Conservation (phyloP, 1,140 invertebrate genomes). For the Ceratina calcarata region DNA sequence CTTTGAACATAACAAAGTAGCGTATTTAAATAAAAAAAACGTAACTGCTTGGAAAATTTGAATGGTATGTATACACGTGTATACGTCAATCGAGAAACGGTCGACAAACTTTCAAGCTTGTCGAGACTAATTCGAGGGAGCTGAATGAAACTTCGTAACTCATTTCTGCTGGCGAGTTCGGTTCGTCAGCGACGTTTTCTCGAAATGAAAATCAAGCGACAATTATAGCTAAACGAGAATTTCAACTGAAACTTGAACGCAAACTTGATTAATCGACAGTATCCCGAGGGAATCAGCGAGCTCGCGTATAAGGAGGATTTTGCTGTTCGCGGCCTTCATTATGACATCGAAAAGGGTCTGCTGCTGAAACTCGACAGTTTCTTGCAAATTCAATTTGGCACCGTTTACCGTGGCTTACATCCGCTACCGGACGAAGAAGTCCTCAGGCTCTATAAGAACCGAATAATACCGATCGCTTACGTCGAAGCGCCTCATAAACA, state of each 20-base stretch:
- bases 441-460: conserved; percentile 91
- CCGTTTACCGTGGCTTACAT: conserved; percentile 94
- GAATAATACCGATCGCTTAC: conserved; percentile 90
- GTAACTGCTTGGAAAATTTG: background rate
- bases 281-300: conserved; percentile 91
- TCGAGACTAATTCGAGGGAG: conserved; percentile 30
- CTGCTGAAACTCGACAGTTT: conserved; percentile 97
- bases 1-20: background rate
- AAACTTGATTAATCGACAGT: conserved; percentile 83
- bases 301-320: conserved; percentile 94
- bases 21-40: background rate
- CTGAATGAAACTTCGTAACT: conserved; percentile 31
- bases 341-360: conserved; percentile 97
- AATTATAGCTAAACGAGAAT: conserved; percentile 59
- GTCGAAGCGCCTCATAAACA: conserved; percentile 84
- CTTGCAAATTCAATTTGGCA: conserved; percentile 96
- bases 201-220: conserved; percentile 55
- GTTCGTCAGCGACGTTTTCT: conserved; percentile 38
- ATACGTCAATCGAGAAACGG: background rate
- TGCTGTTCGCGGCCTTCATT: conserved; percentile 96
- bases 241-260: conserved; percentile 52
- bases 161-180: conserved; percentile 19
- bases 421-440: conserved; percentile 93
- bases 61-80: background rate
- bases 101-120: background rate